Percentiles rank a stretch among this genome's conserved stretches.
phyloP scores from a whole-genome alignment of 2,113 vertebrate species.

The Papio anubis region DNA sequence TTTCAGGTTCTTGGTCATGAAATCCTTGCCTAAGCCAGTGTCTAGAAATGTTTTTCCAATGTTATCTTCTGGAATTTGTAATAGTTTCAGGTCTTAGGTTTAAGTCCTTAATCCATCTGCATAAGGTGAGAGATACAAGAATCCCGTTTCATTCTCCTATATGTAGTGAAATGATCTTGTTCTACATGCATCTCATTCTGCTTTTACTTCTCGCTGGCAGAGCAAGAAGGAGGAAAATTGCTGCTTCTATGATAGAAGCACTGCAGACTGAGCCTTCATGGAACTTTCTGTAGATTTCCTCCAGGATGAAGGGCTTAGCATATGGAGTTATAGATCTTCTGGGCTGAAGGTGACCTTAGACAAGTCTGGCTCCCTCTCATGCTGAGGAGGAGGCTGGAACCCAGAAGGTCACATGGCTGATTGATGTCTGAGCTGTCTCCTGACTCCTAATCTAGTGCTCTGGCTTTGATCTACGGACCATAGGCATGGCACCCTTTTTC shows the following conservation, averaged over 20 bases:
- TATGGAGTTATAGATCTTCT: neutral
- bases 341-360: neutral
- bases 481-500: neutral
- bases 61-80: no score
- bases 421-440: neutral
- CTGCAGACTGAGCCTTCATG: neutral
- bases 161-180: neutral
- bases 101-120: no score
- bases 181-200: neutral
- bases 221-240: neutral
- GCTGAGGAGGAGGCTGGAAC: neutral
- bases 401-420: neutral
- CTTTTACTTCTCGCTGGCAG: neutral
- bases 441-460: neutral
- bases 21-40: no score
- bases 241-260: neutral
- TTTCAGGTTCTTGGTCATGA: no score
- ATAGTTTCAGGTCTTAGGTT: no score
- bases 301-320: neutral
- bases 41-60: no score
- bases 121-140: no score
- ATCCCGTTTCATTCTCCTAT: no score
- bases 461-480: neutral
- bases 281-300: neutral
- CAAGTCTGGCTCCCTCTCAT: neutral